Percentiles rank a stretch among this genome's conserved stretches.
phyloP scores from a whole-genome alignment of 2,888 invertebrate species.

The Dryadula phaetusa region DNA sequence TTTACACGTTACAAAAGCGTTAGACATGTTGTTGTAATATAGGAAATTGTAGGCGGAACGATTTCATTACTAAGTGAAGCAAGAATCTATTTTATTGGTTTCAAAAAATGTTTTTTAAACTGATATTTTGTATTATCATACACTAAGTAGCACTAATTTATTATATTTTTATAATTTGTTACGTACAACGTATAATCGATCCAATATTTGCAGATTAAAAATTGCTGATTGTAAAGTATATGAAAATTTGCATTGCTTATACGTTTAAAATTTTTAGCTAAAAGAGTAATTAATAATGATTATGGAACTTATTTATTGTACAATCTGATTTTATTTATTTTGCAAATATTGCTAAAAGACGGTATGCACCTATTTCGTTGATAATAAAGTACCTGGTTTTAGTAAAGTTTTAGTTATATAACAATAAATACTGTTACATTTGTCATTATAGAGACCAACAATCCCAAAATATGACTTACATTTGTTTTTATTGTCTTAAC shows the following conservation, averaged over 20 bases:
- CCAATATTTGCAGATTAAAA: slow-evolving; percentile 12
- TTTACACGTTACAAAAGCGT: slow-evolving; percentile 31
- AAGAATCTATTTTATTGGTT: neutral
- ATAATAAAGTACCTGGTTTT: neutral
- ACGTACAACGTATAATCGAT: slow-evolving; percentile 4
- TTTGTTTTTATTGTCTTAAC: neutral
- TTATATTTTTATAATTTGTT: neutral
- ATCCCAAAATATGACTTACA: neutral
- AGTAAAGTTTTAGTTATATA: slow-evolving; percentile 3
- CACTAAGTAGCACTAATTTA: neutral
- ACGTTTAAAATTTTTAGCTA: neutral
- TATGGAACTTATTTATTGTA: neutral
- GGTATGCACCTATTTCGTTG: neutral
- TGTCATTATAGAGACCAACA: neutral
- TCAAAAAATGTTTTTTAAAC: neutral
- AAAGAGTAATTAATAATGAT: neutral
- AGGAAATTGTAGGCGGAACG: slow-evolving; percentile 66
- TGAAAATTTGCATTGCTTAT: slow-evolving; percentile 5
- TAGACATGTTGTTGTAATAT: slow-evolving; percentile 52
- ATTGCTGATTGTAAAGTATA: slow-evolving; percentile 3
- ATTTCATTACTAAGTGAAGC: slow-evolving; percentile 34
- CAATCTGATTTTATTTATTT: neutral
- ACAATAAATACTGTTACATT: slow-evolving; percentile 4
- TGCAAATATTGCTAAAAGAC: neutral
- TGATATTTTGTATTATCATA: neutral